Evolutionary conservation across 2,797 vertebrate genomes (phyloP).

Genomic region (Neosilurus hyrtlii): DNA sequence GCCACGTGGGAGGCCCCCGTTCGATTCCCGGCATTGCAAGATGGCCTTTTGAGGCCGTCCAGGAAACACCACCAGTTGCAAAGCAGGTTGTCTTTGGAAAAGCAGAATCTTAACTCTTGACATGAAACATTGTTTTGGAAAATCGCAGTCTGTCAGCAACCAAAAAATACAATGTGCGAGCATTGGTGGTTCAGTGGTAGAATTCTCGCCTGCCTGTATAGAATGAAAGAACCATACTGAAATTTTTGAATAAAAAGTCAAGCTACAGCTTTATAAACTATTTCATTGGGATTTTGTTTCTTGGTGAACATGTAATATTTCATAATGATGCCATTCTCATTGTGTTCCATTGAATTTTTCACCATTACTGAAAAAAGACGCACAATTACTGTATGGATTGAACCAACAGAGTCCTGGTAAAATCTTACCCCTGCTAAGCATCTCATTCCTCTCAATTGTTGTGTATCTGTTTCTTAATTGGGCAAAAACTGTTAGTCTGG

Average conservation of each 20-base stretch:
- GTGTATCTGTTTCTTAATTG: constrained; percentile 42
- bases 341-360: constrained; percentile 37
- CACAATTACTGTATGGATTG: constrained; percentile 27
- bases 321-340: constrained; percentile 22
- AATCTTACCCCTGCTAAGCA: constrained; percentile 35
- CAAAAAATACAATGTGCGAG: no score
- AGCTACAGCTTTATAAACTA: constrained; percentile 18
- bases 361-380: constrained; percentile 13
- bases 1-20: constrained; percentile 57
- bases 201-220: constrained; percentile 56
- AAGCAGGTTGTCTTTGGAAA: no score
- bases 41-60: no score
- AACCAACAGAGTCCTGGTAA: constrained; percentile 13
- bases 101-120: no score
- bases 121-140: no score
- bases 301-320: constrained; percentile 30
- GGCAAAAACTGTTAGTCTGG: constrained; percentile 59
- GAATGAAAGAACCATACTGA: background rate
- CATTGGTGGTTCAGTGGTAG: constrained; percentile 52
- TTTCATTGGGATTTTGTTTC: background rate
- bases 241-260: background rate
- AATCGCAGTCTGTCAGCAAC: no score
- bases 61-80: no score
- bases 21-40: constrained; percentile 52
- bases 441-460: constrained; percentile 45